Evolutionary conservation across 2,888 invertebrate species (phyloP), one percentile per base, ranked within the genome.

Genomic region (Elysia crispata): DNA sequence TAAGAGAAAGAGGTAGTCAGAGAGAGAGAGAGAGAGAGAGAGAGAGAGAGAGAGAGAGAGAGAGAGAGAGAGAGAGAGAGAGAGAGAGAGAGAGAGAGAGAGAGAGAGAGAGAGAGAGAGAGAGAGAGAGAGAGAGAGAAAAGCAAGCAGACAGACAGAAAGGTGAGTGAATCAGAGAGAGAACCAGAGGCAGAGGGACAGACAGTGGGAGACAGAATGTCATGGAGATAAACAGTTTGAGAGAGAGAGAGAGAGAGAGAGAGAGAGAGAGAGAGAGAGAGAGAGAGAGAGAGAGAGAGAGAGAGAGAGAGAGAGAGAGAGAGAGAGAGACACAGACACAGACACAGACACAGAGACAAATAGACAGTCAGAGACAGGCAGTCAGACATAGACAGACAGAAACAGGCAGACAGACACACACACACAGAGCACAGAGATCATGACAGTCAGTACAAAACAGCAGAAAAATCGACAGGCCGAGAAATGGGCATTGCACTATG

Each of bases 211-310:
- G 28, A 18, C 15, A 28, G 5, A 15, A 28, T 25, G 54, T 18
- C 25, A 49, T 23, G 23, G 73, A 33, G 31, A 33, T 18, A n/a
- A 31, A n/a, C 60, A n/a, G 60, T 1, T 60, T n/a, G 75, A 13
- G 75, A 28, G 33, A 13, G 75, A 15, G 57, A 11, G 54, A 23
- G 54, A 49, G 57, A 49, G 73, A 33, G 31, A 33, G 31, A n/a
- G 60, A n/a, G 75, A n/a, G 60, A 15, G 75, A 33, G 75, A 13
- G 75, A 28, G 33, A 13, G 75, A 30, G 62, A 28, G 31, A 28
- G 31, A 57, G 33, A 18, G 28, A 20, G 62, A 5, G 62, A 30
- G 31, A 31, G 60, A n/a, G 30, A 75, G 31, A 23, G 50, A 30
- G 30, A n/a, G 11, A 31, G 33, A 76, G 28, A 33, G 66, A 41